These are phyloP conservation scores for Darevskia mixta DNA, from an alignment of 2,797 vertebrate genomes.

Conservation along the genomic window DNA sequence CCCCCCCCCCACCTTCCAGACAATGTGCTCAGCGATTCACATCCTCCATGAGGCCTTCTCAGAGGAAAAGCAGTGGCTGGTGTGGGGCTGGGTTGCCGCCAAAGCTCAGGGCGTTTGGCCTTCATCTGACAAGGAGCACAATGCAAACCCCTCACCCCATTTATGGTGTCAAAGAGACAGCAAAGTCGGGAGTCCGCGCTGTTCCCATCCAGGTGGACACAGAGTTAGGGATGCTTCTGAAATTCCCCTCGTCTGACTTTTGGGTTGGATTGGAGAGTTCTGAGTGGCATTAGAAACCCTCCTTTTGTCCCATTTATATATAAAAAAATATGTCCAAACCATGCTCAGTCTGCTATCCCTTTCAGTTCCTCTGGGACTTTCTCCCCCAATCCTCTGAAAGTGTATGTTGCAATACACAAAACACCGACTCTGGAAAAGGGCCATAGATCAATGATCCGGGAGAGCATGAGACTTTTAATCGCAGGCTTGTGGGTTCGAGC, in stretches of 20 bases:
- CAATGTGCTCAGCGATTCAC: conserved; percentile 1
- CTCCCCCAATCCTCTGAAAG: background rate
- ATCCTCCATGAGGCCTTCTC: background rate
- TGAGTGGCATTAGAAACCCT: background rate
- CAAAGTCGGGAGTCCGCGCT: background rate
- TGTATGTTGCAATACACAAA: background rate
- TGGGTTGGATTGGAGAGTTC: background rate
- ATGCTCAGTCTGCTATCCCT: background rate
- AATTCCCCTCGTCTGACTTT: background rate
- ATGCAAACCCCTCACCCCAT: background rate
- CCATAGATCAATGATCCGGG: too few species aligned
- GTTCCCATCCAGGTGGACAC: background rate
- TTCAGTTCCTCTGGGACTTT: background rate
- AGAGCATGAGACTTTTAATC: too few species aligned
- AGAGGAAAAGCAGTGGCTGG: background rate
- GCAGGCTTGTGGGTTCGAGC: too few species aligned
- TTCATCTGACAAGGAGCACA: too few species aligned
- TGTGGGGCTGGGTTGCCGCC: background rate
- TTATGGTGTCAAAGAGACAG: background rate
- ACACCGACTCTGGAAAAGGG: too few species aligned
- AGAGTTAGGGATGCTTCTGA: background rate
- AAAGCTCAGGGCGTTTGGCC: background rate
- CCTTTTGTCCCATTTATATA: background rate
- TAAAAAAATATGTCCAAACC: too few species aligned
- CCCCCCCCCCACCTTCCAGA: background rate